Evolutionary conservation across 2,113 vertebrate species (phyloP), one percentile per base, ranked within the genome.

Genomic region (Toxostoma redivivum): DNA sequence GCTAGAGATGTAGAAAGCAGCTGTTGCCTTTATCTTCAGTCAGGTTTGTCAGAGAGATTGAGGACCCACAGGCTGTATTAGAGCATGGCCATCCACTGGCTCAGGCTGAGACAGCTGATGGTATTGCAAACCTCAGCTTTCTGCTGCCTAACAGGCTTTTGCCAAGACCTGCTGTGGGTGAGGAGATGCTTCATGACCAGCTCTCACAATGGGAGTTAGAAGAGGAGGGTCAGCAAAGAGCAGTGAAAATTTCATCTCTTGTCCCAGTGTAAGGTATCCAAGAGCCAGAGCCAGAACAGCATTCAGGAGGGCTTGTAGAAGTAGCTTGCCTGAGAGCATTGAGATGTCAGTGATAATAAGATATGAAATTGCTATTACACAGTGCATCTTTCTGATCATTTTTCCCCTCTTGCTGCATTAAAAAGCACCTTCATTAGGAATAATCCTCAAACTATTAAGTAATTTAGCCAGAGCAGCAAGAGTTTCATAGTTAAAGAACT

Each of bases 161-260:
- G 13, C 33, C 8, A 18, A 21, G 48, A 88, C 20, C 22, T 82
- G 53, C 44, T 64, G 18, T 40, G 21, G 13, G 9, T 30, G 53
- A 78, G 37, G 37, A 76, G 22, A 24, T 76, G 24, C 67, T 56
- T 48, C 16, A 2, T 7, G 42, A 57, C 10, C 50, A 53, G 21
- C 40, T 80, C 15, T 48, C 24, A 10, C 20, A 22, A 1, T 0
- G 0, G 11, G 31, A 13, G 7, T n/a, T 69, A 56, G 50, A 48
- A 69, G 27, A 65, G 28, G 24, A 5, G 22, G 57, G 38, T 45
- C 16, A 38, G 7, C 23, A 51, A 62, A 79, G 40, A 72, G 12
- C 2, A 14, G 40, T 33, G 44, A 40, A 40, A 47, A 44, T 37
- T 45, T 58, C 48, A 54, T 45, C 28, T 13, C 15, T 40, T 60